Conservation (phyloP, 2,113 vertebrate species). For the Empidonax alnorum region DNA sequence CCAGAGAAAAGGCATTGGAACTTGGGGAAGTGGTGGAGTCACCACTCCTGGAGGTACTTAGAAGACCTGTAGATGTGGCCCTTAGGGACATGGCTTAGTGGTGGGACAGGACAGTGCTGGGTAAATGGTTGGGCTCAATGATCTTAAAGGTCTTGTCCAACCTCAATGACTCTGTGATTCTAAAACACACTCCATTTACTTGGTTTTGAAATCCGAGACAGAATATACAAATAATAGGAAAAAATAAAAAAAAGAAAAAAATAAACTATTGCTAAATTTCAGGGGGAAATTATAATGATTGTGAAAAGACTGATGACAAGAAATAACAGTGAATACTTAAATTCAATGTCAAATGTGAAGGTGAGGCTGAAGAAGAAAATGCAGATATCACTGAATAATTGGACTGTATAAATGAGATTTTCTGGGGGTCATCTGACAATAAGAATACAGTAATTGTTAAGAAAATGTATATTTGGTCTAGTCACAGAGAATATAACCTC, state of each 20-base stretch:
- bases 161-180: not conserved
- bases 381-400: not conserved
- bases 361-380: not conserved
- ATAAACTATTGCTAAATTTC: not conserved
- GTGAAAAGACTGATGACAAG: not conserved
- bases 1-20: not conserved
- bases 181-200: not conserved
- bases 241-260: not conserved
- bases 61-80: not conserved
- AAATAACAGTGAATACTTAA: not conserved
- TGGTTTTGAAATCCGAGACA: not conserved
- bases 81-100: not conserved
- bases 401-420: not conserved
- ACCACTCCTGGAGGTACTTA: not conserved
- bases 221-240: fast-evolving
- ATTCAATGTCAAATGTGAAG: not conserved
- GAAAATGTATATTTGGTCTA: not conserved
- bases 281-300: not conserved
- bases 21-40: not conserved
- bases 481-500: not conserved
- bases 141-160: not conserved
- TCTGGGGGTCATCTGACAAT: not conserved
- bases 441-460: not conserved
- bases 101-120: not conserved
- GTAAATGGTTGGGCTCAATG: not conserved